phyloP scores from a whole-genome alignment of 2,888 invertebrate species.

The Agelastica alni region DNA sequence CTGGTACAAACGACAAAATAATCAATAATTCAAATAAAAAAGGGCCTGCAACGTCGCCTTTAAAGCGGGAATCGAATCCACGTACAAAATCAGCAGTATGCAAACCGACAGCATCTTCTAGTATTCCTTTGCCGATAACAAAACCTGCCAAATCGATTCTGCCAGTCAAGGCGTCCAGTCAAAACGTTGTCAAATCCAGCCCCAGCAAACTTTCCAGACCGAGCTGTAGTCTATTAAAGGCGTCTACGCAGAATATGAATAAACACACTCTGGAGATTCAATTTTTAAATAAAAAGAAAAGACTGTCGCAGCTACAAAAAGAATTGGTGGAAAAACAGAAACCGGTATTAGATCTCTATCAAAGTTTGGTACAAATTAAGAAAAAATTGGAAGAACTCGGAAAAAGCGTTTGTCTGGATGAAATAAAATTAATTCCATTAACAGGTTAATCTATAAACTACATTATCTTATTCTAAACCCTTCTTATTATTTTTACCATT shows the following conservation, averaged over 20 bases:
- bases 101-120: constrained; percentile 4
- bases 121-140: constrained; percentile 12
- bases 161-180: constrained; percentile 10
- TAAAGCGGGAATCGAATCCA: constrained; percentile 5
- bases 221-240: constrained; percentile 24
- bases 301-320: constrained; percentile 45
- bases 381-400: constrained; percentile 50
- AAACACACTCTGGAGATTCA: constrained; percentile 50
- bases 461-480: too few species aligned
- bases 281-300: constrained; percentile 51
- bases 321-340: constrained; percentile 51
- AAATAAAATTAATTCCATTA: constrained; percentile 41
- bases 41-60: background rate
- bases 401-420: constrained; percentile 46
- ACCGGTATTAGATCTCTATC: constrained; percentile 50
- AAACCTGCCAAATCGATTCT: background rate
- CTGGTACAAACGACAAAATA: background rate
- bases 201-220: constrained; percentile 21
- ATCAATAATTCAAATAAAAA: background rate
- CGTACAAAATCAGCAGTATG: constrained; percentile 9
- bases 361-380: constrained; percentile 48
- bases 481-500: too few species aligned
- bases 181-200: constrained; percentile 17
- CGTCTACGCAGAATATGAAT: constrained; percentile 30
- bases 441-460: constrained; percentile 10